A percentile compares a stretch with the other conserved stretches of the same genome.
phyloP scores from a whole-genome alignment of 2,888 invertebrate genomes.

The Drosophila antonietae region DNA sequence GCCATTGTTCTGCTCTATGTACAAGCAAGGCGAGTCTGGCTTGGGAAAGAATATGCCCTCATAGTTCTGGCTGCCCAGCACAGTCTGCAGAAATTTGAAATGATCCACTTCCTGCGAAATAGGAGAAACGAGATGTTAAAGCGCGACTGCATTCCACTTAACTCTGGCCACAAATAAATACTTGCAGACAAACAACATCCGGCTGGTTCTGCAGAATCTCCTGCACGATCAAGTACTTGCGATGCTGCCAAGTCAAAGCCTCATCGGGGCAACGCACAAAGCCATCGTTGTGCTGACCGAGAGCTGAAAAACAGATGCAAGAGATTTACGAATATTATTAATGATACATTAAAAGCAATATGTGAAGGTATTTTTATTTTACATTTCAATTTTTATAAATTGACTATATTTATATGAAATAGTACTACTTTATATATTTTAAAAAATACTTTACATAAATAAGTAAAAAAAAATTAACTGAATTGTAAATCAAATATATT shows the following conservation, averaged over 20 bases:
- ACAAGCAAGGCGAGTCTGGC: slow-evolving; percentile 91
- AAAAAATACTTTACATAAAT: not conserved
- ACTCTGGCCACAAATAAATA: slow-evolving; percentile 72
- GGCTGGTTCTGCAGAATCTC: slow-evolving; percentile 89
- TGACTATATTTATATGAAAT: no score
- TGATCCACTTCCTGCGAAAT: slow-evolving; percentile 89
- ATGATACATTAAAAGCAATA: no score
- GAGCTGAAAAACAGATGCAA: slow-evolving; percentile 84
- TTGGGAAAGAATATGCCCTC: slow-evolving; percentile 90
- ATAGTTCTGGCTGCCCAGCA: slow-evolving; percentile 88
- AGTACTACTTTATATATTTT: no score
- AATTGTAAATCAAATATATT: no score
- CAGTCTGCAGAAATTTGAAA: slow-evolving; percentile 88
- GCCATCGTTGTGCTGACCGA: slow-evolving; percentile 89
- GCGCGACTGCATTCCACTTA: slow-evolving; percentile 33
- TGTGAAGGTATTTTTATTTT: no score
- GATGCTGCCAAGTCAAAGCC: slow-evolving; percentile 89
- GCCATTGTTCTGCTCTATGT: slow-evolving; percentile 89
- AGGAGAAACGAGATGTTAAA: slow-evolving; percentile 48
- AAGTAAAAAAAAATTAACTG: not conserved
- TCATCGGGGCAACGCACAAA: slow-evolving; percentile 89
- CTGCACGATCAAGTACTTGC: slow-evolving; percentile 89
- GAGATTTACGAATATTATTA: not conserved
- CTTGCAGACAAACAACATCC: slow-evolving; percentile 90
- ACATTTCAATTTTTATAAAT: no score